Conservation (phyloP, 2,113 vertebrate species). For the Hypanus sabinus region DNA sequence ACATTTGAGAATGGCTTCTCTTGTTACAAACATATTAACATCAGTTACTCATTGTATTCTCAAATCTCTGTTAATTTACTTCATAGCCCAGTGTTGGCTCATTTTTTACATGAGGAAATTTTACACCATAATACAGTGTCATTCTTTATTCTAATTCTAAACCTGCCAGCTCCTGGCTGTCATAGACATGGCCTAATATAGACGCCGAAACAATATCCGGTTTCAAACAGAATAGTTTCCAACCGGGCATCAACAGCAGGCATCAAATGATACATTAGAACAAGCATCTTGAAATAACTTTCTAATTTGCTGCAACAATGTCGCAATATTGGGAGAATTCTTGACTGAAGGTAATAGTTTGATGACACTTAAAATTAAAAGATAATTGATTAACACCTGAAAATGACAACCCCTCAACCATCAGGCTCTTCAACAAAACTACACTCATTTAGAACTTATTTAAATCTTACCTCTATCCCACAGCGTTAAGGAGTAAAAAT, state of each 20-base stretch:
- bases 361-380: background rate
- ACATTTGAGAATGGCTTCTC: background rate
- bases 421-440: too few relatives aligned
- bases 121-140: background rate
- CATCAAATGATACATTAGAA: background rate
- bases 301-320: background rate
- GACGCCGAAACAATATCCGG: background rate
- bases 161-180: too few relatives aligned
- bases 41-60: background rate
- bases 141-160: too few relatives aligned
- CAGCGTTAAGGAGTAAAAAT: too few relatives aligned
- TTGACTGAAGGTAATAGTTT: background rate
- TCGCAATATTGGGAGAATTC: background rate
- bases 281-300: background rate
- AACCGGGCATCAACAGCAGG: background rate
- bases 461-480: too few relatives aligned
- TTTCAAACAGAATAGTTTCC: background rate
- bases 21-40: background rate
- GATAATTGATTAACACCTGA: background rate
- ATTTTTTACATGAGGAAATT: background rate
- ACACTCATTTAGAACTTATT: too few relatives aligned
- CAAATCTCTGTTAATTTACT: background rate
- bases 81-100: background rate
- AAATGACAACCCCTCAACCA: too few relatives aligned
- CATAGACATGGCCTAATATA: background rate